Evolutionary conservation across 2,888 invertebrate species (phyloP).

Genomic region (Romanomermis culicivorax): DNA sequence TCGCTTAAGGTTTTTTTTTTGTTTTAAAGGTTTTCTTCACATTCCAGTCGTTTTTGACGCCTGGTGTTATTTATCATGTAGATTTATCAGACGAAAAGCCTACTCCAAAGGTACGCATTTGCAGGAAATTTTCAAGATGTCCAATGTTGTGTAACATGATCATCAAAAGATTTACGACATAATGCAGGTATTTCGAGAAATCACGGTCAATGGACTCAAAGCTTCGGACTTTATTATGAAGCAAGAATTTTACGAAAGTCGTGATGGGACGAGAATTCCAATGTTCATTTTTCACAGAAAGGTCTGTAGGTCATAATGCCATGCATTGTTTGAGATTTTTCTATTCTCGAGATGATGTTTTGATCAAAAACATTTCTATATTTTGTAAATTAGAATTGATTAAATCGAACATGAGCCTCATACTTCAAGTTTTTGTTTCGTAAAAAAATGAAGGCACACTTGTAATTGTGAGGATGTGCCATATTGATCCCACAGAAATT

Average conservation of each 20-base stretch:
- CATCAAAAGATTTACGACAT: no score
- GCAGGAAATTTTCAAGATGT: background rate
- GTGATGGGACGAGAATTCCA: conserved; percentile 76
- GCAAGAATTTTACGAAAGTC: conserved; percentile 75
- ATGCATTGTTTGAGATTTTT: no score
- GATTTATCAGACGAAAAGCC: conserved; percentile 46
- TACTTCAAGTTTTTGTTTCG: no score
- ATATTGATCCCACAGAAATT: no score
- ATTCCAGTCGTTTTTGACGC: conserved; percentile 78
- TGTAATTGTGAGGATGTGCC: no score
- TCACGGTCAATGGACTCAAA: conserved; percentile 61
- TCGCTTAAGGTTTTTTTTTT: background rate
- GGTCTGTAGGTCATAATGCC: conserved; percentile 13
- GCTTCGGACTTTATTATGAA: conserved; percentile 53
- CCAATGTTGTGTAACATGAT: background rate
- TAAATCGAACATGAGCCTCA: no score
- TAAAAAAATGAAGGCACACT: no score
- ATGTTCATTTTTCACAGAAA: conserved; percentile 57
- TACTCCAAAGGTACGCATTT: conserved; percentile 14
- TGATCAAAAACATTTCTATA: no score
- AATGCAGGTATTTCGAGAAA: conserved; percentile 54
- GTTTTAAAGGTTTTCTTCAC: conserved; percentile 53
- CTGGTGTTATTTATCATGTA: conserved; percentile 61
- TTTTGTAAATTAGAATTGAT: no score
- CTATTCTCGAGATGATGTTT: no score